Evolutionary conservation across 2,113 vertebrate genomes (phyloP).

Genomic region (Rhea americana): DNA sequence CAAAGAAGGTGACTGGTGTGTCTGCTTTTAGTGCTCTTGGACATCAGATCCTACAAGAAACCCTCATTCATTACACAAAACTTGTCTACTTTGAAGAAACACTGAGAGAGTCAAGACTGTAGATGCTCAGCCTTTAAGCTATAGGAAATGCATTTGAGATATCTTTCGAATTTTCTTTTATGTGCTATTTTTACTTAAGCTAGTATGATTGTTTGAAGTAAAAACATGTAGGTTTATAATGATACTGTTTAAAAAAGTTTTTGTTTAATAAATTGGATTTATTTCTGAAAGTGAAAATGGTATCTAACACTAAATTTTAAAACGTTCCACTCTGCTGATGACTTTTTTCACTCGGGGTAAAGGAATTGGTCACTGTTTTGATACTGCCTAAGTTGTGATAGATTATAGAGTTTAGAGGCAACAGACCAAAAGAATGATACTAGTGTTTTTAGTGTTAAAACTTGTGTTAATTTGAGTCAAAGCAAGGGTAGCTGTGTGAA

Average conservation of each 20-base stretch:
- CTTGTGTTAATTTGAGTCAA: not conserved
- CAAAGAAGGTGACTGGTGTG: not conserved
- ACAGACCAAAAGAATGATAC: not conserved
- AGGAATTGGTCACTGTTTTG: not conserved
- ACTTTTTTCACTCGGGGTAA: not conserved
- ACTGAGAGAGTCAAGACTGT: not conserved
- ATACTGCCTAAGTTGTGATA: not conserved
- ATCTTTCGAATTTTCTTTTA: not conserved
- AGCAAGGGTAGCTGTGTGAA: not conserved
- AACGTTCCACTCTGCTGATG: not conserved
- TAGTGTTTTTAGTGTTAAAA: not conserved
- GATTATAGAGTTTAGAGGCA: not conserved
- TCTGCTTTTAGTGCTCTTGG: not conserved
- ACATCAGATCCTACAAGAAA: not conserved
- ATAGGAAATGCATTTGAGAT: not conserved
- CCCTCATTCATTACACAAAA: not conserved
- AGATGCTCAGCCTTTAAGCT: not conserved
- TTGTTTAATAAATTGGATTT: not conserved
- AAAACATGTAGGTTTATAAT: not conserved
- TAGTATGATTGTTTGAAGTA: not conserved
- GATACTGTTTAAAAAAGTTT: not conserved
- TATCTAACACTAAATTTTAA: not conserved
- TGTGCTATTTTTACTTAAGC: not conserved
- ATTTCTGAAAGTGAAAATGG: not conserved
- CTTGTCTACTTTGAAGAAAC: not conserved